A percentile compares a stretch with the other conserved stretches of the same genome.
Evolutionary conservation across 2,888 invertebrate genomes (phyloP).

Genomic region (Ornithoptera alexandrae): DNA sequence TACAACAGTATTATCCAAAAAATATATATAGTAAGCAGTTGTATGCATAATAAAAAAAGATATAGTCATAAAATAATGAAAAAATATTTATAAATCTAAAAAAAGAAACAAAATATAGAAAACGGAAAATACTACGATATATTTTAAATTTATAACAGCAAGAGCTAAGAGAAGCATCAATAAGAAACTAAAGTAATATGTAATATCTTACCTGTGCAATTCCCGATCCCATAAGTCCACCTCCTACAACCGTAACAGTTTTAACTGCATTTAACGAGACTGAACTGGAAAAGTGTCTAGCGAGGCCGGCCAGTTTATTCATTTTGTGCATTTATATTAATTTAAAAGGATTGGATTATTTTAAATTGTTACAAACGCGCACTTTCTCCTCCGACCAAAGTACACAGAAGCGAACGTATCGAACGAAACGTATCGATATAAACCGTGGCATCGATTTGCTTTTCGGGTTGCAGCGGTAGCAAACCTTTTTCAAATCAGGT

Average conservation of each 20-base stretch:
- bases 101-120: no score
- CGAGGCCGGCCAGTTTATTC: conserved; percentile 59
- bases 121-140: no score
- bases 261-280: conserved; percentile 81
- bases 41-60: no score
- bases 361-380: not conserved
- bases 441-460: not conserved
- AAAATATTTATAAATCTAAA: no score
- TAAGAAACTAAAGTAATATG: not conserved
- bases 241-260: conserved; percentile 91
- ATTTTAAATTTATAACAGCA: not conserved
- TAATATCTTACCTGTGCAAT: conserved; percentile 87
- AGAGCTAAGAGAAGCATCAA: not conserved
- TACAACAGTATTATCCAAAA: no score
- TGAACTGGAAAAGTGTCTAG: conserved; percentile 67
- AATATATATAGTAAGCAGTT: no score
- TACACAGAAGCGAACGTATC: not conserved
- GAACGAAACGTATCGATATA: not conserved
- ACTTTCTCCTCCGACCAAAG: not conserved
- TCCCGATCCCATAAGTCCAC: conserved; percentile 93
- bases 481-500: no score
- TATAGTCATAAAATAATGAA: no score
- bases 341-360: not conserved
- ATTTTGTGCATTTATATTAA: conserved; percentile 42
- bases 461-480: not conserved